Conservation (phyloP, 2,888 invertebrate genomes). For the Ctenicera cuprea region DNA sequence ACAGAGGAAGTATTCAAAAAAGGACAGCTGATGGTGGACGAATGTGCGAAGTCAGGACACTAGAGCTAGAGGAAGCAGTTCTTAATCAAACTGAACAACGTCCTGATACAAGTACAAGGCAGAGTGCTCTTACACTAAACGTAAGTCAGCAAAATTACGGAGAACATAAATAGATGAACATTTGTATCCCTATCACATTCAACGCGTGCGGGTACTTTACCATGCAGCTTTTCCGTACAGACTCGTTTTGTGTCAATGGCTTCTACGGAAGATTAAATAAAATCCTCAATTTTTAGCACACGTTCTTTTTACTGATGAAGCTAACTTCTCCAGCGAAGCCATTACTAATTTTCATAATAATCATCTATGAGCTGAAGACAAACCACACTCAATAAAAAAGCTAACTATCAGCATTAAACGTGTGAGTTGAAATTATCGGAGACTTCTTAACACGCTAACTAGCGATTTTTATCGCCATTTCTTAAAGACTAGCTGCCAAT, state of each 20-base stretch:
- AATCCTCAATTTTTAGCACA: conserved; percentile 46
- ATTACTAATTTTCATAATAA: too few relatives aligned
- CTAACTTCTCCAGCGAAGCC: conserved; percentile 50
- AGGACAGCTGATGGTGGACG: neutral
- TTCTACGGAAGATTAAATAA: neutral
- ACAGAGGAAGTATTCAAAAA: conserved; percentile 26
- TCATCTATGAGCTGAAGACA: too few relatives aligned
- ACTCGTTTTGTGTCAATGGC: conserved; percentile 10
- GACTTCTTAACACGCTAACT: too few relatives aligned
- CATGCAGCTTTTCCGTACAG: neutral
- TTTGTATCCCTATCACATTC: conserved; percentile 48
- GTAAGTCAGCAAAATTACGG: neutral
- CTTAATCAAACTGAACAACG: neutral
- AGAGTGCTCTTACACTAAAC: neutral
- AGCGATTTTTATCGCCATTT: too few relatives aligned
- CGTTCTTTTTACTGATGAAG: conserved; percentile 55
- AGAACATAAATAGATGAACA: neutral
- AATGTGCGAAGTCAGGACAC: neutral
- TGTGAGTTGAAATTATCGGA: too few relatives aligned
- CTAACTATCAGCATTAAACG: too few relatives aligned
- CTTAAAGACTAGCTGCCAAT: too few relatives aligned
- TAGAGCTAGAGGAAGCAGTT: conserved; percentile 6
- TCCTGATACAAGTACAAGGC: conserved; percentile 1
- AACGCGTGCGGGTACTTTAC: conserved; percentile 40
- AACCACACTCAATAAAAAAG: too few relatives aligned